Evolutionary conservation across 2,113 vertebrate genomes (phyloP), one percentile per base, ranked within the genome.

Genomic region (Syrmaticus mikado): DNA sequence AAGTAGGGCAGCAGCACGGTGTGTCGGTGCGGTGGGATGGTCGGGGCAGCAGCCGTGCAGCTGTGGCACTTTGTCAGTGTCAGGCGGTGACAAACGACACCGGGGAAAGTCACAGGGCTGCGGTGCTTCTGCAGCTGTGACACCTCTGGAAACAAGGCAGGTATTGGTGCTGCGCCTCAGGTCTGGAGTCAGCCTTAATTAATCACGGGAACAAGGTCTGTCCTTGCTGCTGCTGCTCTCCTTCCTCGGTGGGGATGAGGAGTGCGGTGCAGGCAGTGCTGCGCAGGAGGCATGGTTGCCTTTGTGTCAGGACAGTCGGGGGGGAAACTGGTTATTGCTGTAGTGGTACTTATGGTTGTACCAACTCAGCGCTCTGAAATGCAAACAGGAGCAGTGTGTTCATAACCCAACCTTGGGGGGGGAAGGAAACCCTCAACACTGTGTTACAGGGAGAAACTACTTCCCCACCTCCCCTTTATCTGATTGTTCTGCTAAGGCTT

Each of bases 51-150:
- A 96, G 97, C 89, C 76, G 88, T 94, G 95, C 95, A 97, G 81
- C 91, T 95, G 98, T 60, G 97, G 94, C 97, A 97, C 97, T 97
- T 97, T 96, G 95, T 97, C 98, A 95, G 96, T 97, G 98, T 97
- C 98, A 97, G 97, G 98, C 82, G 93, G 97, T 98, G 98, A 98
- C 98, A 98, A 98, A 99, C 86, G 98, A 96, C 79, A 50, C 36
- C 2, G 57, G 93, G 86, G 93, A 84, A 85, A 97, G 97, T 94
- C 96, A 96, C 97, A 82, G 94, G 94, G 97, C 97, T 94, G 96
- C 77, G 30, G 85, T 58, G 48, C 36, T 62, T 82, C 84, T 65
- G 86, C 97, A 97, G 97, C 98, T 97, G 97, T 97, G 93, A 90
- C 94, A 96, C 97, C 97, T 96, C 46, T 53, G 92, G 92, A 90